Percentiles rank a stretch among this genome's conserved stretches.
These are phyloP conservation scores for Hyposoter dolosus DNA, from an alignment of 2,888 invertebrate species.

Conservation along the genomic window DNA sequence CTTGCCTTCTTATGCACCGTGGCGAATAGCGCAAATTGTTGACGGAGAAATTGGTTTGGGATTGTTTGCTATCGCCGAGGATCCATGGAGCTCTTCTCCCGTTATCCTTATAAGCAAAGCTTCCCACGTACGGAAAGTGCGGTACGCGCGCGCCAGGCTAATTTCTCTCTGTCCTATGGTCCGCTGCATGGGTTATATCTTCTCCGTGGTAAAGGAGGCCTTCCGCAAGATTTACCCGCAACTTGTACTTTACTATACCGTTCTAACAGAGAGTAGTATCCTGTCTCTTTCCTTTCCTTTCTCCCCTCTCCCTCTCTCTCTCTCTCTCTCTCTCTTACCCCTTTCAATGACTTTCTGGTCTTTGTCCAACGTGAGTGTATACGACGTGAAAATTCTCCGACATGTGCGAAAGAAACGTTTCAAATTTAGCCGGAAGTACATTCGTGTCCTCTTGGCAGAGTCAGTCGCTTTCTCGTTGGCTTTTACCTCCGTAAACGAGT, in stretches of 20 bases:
- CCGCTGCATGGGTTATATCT: constrained; percentile 59
- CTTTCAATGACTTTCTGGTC: constrained; percentile 16
- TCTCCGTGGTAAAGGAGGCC: constrained; percentile 46
- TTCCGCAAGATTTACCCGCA: constrained; percentile 49
- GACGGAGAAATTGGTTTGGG: constrained; percentile 77
- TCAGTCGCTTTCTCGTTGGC: constrained; percentile 37
- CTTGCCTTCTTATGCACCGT: constrained; percentile 69
- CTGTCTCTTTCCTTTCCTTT: constrained; percentile 51
- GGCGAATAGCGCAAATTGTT: constrained; percentile 77
- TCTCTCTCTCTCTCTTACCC: not conserved
- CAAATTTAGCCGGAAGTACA: constrained; percentile 18
- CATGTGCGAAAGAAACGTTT: constrained; percentile 26
- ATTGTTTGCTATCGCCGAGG: constrained; percentile 52
- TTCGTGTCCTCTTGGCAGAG: not conserved
- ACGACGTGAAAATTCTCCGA: constrained; percentile 39
- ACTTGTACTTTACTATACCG: constrained; percentile 48
- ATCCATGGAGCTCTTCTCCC: constrained; percentile 54
- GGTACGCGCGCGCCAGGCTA: constrained; percentile 65
- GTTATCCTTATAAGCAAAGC: constrained; percentile 66
- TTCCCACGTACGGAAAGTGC: constrained; percentile 70
- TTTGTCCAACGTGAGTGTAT: constrained; percentile 50
- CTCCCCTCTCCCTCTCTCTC: not conserved
- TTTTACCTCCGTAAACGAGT: constrained; percentile 22
- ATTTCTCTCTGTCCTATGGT: constrained; percentile 70
- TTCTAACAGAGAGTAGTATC: constrained; percentile 63